phyloP scores from a whole-genome alignment of 1,140 invertebrate species.

The Heliothis subflexa region DNA sequence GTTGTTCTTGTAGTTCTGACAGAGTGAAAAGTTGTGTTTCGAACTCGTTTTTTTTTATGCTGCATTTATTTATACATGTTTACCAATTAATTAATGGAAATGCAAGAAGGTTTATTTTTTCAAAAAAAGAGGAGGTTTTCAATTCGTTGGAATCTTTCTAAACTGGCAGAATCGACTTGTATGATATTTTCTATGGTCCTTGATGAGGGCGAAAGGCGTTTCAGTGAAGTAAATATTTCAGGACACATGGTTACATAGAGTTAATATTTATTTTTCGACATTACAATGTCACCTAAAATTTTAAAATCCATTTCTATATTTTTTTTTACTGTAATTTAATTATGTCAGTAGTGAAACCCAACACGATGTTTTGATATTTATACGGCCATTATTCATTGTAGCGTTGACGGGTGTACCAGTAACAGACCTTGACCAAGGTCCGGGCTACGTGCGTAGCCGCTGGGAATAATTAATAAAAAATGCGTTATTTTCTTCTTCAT shows the following conservation, averaged over 20 bases:
- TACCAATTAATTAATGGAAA: not conserved
- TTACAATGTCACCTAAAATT: too few species aligned
- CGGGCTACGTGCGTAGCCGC: not conserved
- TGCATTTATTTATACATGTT: not conserved
- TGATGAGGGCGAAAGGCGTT: too few species aligned
- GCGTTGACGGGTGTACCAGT: conserved; percentile 18
- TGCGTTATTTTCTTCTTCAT: not conserved
- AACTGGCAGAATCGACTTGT: too few species aligned
- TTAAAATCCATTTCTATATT: too few species aligned
- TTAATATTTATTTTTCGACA: too few species aligned
- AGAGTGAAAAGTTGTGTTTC: not conserved
- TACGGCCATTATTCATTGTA: conserved; percentile 35
- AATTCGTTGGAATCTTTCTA: too few species aligned
- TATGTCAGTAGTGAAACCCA: conserved; percentile 10
- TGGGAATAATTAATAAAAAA: conserved; percentile 17
- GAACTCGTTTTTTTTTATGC: not conserved
- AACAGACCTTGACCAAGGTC: conserved; percentile 10
- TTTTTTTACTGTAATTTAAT: not conserved
- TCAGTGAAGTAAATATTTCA: too few species aligned
- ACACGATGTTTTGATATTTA: conserved; percentile 35
- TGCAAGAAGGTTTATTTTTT: too few species aligned
- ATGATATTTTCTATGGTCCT: too few species aligned
- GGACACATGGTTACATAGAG: too few species aligned
- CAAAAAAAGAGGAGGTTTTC: too few species aligned
- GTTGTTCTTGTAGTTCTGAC: not conserved